These are phyloP conservation scores for Drosophila bunnanda DNA, from an alignment of 2,888 invertebrate species.

Conservation along the genomic window DNA sequence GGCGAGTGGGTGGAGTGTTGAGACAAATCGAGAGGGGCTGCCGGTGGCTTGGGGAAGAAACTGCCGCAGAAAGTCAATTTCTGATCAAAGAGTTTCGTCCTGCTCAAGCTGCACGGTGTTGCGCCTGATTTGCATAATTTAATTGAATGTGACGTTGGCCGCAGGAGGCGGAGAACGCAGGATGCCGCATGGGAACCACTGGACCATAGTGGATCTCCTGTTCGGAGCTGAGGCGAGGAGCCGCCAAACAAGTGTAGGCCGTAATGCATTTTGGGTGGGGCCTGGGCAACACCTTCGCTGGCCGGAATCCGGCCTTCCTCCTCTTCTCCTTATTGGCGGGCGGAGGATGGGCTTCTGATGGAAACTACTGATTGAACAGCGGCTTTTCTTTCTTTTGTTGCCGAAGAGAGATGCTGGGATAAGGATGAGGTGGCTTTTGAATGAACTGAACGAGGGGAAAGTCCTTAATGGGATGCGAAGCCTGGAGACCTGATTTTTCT, in stretches of 20 bases:
- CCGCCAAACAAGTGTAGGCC: constrained; percentile 65
- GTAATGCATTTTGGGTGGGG: constrained; percentile 71
- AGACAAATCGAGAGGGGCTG: constrained; percentile 35
- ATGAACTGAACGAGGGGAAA: neutral
- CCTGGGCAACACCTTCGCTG: constrained; percentile 62
- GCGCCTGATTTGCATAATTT: constrained; percentile 81
- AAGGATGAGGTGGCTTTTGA: constrained; percentile 2
- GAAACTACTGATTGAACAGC: constrained; percentile 38
- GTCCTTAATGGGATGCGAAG: neutral
- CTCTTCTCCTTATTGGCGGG: constrained; percentile 6
- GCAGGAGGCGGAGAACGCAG: constrained; percentile 14
- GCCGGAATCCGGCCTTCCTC: constrained; percentile 24
- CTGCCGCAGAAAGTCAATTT: constrained; percentile 55
- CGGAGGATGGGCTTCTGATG: constrained; percentile 32
- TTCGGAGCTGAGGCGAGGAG: neutral
- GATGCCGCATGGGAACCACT: constrained; percentile 34
- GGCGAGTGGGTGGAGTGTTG: constrained; percentile 74
- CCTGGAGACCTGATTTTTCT: neutral
- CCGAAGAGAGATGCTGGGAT: constrained; percentile 24
- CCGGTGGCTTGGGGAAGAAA: constrained; percentile 1
- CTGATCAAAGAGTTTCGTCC: constrained; percentile 44
- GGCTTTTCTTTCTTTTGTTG: constrained; percentile 25
- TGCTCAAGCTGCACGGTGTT: constrained; percentile 54
- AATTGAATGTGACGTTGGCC: constrained; percentile 76
- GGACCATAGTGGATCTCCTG: neutral